Base-by-base conservation (phyloP, 2,797 vertebrate species). In the Chaunax sp. region DNA sequence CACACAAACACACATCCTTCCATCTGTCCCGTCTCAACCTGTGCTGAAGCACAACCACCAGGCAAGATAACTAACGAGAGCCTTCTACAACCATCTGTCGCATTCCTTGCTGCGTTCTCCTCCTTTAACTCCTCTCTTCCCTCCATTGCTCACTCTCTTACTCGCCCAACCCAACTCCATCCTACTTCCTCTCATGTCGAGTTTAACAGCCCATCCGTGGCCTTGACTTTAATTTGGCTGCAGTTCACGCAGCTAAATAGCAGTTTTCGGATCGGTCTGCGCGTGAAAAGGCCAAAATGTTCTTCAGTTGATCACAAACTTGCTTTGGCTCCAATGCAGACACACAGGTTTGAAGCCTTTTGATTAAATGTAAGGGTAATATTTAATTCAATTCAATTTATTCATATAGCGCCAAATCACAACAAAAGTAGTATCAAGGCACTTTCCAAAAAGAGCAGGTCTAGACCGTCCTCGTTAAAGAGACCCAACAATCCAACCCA, bases 21-120 rank as follows among this genome's bases (percentile, higher is more conserved):
- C 93, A 93, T 94, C 93, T 95, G 93, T 92, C 92, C 88, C 75
- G 82, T 91, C 88, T 92, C 89, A 94, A 94, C 90, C 93, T 93
- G 90, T 85, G 88, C 92, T 91, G 89, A 89, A 91, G 86, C 86
- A 85, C 88, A 87, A 88, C 77, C 91, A 92, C 85, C 90, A 87
- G 85, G 90, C 92, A 90, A 88, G 85, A 89, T 86, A 89, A 92
- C 91, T 91, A 93, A 92, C 91, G 77, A 91, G 90, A 92, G 87
- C 84, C 90, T 91, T 92, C 90, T 85, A 78, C 87, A 88, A 88
- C 94, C 93, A 94, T 94, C 94, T 95, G 94, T 94, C 92, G 68
- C 81, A 82, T 90, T 88, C 84, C 89, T 80, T 47, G 61, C 80
- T 77, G 82, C 80, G 75, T 72, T 82, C 77, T 75, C 69, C 79